Percentiles rank a stretch among this genome's conserved stretches.
Conservation (phyloP, 30 jellyfish, hydroid and myxozoan genomes). For the Cassiopea andromeda region DNA sequence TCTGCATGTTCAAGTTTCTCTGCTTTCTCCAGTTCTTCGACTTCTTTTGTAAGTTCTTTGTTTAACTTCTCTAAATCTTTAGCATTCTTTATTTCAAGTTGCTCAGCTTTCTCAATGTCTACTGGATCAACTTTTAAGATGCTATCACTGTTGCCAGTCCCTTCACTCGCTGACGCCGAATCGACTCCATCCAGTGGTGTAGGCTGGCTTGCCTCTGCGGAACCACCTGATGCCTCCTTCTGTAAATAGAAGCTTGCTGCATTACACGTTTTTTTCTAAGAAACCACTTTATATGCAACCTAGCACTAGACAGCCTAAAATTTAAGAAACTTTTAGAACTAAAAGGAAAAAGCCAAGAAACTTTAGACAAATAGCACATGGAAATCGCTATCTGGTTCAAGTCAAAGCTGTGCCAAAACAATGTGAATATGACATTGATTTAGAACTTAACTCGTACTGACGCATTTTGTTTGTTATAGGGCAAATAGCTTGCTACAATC, state of each 20-base stretch:
- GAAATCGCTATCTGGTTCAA: no score
- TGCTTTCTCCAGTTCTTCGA: conserved; percentile 39
- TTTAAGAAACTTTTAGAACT: no score
- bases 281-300: no score
- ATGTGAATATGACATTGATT: no score
- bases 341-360: no score
- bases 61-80: conserved; percentile 31
- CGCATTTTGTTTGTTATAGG: no score
- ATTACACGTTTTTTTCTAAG: no score
- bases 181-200: conserved; percentile 17
- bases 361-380: no score
- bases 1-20: conserved; percentile 56
- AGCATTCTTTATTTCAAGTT: conserved; percentile 27
- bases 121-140: conserved; percentile 27
- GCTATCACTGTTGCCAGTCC: conserved; percentile 30
- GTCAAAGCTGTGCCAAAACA: no score
- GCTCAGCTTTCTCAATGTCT: conserved; percentile 24
- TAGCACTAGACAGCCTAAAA: no score
- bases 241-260: neutral
- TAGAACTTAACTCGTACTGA: no score
- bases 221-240: conserved; percentile 33
- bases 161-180: neutral
- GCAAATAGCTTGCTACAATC: no score
- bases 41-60: conserved; percentile 56
- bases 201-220: conserved; percentile 34